Conservation (phyloP, 2,888 invertebrate genomes). For the Epicampocera succincta region DNA sequence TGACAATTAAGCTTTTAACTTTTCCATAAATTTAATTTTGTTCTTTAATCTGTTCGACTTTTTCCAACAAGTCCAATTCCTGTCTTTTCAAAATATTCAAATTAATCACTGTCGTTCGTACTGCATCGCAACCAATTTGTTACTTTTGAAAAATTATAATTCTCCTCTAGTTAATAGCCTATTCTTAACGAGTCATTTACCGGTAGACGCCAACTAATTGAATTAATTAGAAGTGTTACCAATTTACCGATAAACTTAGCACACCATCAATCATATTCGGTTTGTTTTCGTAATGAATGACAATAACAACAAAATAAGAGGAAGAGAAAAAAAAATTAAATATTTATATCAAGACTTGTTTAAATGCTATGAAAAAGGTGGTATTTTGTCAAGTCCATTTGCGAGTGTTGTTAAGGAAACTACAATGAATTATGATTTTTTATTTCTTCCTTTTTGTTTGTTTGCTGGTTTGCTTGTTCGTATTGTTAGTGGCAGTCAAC, state of each 20-base stretch:
- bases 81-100: too few species aligned
- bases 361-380: slow-evolving; percentile 47
- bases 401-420: slow-evolving; percentile 27
- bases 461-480: slow-evolving; percentile 16
- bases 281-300: slow-evolving; percentile 15
- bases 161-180: neutral
- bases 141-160: too few species aligned
- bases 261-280: slow-evolving; percentile 47
- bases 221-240: slow-evolving; percentile 37
- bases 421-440: slow-evolving; percentile 69
- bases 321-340: slow-evolving; percentile 27
- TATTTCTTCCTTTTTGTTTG: slow-evolving; percentile 26
- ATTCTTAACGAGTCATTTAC: neutral
- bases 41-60: too few species aligned
- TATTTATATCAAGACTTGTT: slow-evolving; percentile 55
- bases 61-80: too few species aligned
- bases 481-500: slow-evolving; percentile 23
- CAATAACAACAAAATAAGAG: neutral
- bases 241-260: slow-evolving; percentile 42
- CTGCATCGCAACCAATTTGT: too few species aligned
- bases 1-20: too few species aligned
- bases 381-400: slow-evolving; percentile 61
- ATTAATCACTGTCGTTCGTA: too few species aligned
- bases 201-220: slow-evolving; percentile 12
- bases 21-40: too few species aligned